Base-by-base conservation (phyloP, 2,888 invertebrate species). In the Tetragonula carbonaria region DNA sequence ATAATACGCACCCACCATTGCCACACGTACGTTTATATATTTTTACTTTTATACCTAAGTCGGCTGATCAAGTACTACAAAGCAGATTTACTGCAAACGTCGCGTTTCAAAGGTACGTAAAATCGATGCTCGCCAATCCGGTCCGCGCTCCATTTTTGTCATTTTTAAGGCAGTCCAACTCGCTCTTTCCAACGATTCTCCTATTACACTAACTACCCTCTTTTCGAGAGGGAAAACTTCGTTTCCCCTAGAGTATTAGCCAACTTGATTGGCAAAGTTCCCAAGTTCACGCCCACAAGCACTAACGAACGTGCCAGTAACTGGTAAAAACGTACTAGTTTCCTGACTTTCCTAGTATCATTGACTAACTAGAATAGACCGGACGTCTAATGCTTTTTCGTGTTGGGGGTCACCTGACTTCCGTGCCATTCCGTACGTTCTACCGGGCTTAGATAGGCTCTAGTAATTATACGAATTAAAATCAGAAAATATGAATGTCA, bases 181-280 rank as follows among this genome's bases (percentile, higher is more conserved):
- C 72, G 8, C 45, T 67, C 57, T 63, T 68, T 57, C 73, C 66
- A 4, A 23, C 74, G 66, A 75, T 81, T 70, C 66, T 67, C 63
- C 33, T 66, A 53, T 79, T 72, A 55, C 53, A 53, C 59, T 33
- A 63, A 70, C 76, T 67, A 57, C 78, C 84, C 50, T 71, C 72
- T 72, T 28, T 73, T 63, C 68, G 21, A 63, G 21, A 63, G 38
- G 67, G 62, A 53, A 67, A 78, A 66, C 66, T 65, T 68, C 63
- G 73, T 74, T 72, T 75, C 80, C 75, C 80, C 38, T 45, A 66
- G 81, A 82, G 78, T 90, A 90, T 91, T 87, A 89, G 85, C 86
- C 90, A 82, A 90, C 87, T 33, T 87, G 90, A 92, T 92, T 91
- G 91, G 88, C 90, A 87, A 89, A 87, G 87, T 84, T 79, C 79